A percentile compares a stretch with the other conserved stretches of the same genome.
These are phyloP conservation scores for Agrochola litura DNA, from an alignment of 2,888 invertebrate species.

Conservation along the genomic window DNA sequence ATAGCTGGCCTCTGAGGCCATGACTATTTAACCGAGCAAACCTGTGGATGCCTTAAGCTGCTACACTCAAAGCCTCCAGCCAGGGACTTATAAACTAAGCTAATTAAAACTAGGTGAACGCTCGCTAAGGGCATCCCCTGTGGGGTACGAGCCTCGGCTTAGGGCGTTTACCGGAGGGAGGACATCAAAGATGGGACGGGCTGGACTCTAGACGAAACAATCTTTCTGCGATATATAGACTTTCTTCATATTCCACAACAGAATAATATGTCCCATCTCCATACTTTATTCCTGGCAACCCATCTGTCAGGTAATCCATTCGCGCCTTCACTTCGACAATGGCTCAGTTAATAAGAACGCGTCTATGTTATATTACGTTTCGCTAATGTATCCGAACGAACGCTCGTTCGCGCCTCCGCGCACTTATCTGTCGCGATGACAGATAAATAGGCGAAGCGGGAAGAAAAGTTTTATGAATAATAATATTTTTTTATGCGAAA, in stretches of 20 bases:
- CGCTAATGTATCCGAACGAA: conserved; percentile 72
- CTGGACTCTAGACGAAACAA: not conserved
- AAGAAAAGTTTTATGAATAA: conserved; percentile 64
- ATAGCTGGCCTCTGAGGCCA: too few relatives aligned
- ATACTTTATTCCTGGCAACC: conserved; percentile 44
- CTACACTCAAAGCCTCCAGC: too few relatives aligned
- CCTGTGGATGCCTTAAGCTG: too few relatives aligned
- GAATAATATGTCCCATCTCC: not conserved
- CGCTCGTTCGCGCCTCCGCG: conserved; percentile 72
- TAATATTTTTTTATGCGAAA: not conserved
- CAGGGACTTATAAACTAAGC: too few relatives aligned
- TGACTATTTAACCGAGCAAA: too few relatives aligned
- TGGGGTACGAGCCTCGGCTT: too few relatives aligned
- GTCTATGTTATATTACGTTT: conserved; percentile 70
- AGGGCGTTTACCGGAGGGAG: too few relatives aligned
- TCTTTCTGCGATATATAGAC: too few relatives aligned
- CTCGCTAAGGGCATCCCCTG: too few relatives aligned
- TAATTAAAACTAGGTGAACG: too few relatives aligned
- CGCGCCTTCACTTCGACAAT: conserved; percentile 61
- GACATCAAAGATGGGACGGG: too few relatives aligned
- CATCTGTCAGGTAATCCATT: conserved; percentile 53
- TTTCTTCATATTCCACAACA: not conserved
- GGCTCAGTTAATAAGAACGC: conserved; percentile 67
- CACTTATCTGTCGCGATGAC: conserved; percentile 81
- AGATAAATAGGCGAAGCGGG: conserved; percentile 73